A percentile compares a stretch with the other conserved stretches of the same genome.
Conservation (phyloP, 2,888 invertebrate species). For the Carabus problematicus region DNA sequence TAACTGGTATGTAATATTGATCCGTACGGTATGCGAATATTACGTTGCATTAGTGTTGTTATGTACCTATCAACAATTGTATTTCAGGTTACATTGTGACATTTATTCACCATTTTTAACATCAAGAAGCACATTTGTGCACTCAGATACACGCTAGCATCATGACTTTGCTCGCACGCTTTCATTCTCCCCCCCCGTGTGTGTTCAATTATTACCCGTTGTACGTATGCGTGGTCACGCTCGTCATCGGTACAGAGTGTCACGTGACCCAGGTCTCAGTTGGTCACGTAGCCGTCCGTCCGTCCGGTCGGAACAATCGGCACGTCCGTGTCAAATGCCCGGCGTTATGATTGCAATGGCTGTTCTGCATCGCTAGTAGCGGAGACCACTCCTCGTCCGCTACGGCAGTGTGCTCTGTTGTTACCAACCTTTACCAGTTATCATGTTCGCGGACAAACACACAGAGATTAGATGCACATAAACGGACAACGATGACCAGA, state of each 20-base stretch:
- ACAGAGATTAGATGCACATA: slow-evolving; percentile 16
- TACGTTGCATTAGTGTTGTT: no score
- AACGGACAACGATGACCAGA: slow-evolving; percentile 24
- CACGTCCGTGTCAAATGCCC: slow-evolving; percentile 27
- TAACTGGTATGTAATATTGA: no score
- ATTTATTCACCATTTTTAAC: slow-evolving; percentile 2
- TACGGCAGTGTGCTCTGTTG: background rate
- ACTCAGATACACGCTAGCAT: background rate
- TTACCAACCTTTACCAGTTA: background rate
- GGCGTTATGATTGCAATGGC: slow-evolving; percentile 24
- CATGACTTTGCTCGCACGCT: background rate
- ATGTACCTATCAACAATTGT: no score
- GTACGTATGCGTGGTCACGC: slow-evolving; percentile 20
- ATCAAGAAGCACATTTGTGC: background rate
- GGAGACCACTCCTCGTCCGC: background rate
- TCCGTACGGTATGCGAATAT: no score
- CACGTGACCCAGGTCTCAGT: slow-evolving; percentile 12
- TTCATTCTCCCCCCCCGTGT: background rate
- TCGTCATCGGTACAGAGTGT: slow-evolving; percentile 12
- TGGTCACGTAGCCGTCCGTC: slow-evolving; percentile 6
- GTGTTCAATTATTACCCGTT: slow-evolving; percentile 13
- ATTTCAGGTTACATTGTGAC: slow-evolving; percentile 12
- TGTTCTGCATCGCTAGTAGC: slow-evolving; percentile 2
- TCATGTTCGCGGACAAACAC: slow-evolving; percentile 1
- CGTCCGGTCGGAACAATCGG: slow-evolving; percentile 15